Percentiles rank a stretch among this genome's conserved stretches.
These are phyloP conservation scores for Tauraco hartlaubi DNA, from an alignment of 2,797 vertebrate genomes.

Conservation along the genomic window DNA sequence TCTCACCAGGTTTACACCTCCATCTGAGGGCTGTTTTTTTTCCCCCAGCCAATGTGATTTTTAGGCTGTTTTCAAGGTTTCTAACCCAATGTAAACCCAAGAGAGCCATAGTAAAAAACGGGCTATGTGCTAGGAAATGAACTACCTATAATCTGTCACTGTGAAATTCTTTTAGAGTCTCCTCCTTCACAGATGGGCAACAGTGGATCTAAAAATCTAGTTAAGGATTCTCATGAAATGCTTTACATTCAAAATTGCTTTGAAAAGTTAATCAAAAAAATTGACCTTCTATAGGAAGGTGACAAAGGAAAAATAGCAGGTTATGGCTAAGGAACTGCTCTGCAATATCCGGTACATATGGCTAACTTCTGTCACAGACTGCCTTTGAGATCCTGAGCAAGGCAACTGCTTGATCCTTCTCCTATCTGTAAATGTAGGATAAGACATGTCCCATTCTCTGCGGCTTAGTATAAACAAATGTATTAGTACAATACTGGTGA, in stretches of 20 bases:
- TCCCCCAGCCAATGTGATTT: background rate
- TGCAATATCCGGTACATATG: rapidly evolving
- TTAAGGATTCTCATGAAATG: background rate
- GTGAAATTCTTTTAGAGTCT: background rate
- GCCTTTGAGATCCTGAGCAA: background rate
- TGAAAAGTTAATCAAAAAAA: background rate
- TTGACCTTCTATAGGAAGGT: background rate
- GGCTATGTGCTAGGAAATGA: background rate
- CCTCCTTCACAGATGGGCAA: background rate
- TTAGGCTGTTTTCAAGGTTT: background rate
- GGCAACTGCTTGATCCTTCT: background rate
- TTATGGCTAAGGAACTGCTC: background rate
- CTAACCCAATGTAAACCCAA: background rate
- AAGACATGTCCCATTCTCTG: background rate
- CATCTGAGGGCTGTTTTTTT: background rate
- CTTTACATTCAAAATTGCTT: background rate
- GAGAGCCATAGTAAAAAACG: background rate
- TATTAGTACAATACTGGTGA: background rate
- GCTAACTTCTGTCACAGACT: background rate
- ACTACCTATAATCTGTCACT: background rate
- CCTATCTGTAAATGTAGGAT: background rate
- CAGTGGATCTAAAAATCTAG: background rate
- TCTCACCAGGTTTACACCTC: background rate
- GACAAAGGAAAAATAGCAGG: background rate
- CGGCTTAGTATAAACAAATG: background rate